Evolutionary conservation across 2,113 vertebrate genomes (phyloP).

Genomic region (Mormyrus iriodes): DNA sequence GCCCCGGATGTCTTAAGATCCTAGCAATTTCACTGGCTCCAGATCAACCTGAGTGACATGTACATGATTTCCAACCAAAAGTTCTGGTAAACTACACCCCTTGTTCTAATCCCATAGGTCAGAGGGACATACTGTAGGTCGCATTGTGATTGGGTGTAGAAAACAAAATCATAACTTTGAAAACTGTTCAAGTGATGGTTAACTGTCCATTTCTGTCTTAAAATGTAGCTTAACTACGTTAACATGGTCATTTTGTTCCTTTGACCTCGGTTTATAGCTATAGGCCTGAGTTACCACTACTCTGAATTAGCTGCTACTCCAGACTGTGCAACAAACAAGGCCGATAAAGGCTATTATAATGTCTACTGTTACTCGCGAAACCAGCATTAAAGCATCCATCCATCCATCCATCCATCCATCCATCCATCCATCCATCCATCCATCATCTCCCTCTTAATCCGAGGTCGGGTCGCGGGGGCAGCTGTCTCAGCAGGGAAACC

Average conservation of each 20-base stretch:
- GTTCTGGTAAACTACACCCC: neutral
- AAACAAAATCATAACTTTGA: neutral
- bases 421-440: too few species aligned
- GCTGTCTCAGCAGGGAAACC: too few species aligned
- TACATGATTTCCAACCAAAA: neutral
- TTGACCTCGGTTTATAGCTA: neutral
- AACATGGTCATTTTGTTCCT: neutral
- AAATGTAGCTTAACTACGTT: neutral
- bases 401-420: too few species aligned
- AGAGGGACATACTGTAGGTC: neutral
- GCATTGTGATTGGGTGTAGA: neutral
- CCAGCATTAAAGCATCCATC: too few species aligned
- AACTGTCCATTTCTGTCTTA: neutral
- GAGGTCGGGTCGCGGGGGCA: too few species aligned
- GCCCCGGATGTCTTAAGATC: neutral
- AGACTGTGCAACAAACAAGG: neutral
- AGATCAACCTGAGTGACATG: neutral
- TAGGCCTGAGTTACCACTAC: neutral
- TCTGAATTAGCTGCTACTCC: neutral
- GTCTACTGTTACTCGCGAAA: neutral
- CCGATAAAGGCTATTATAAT: neutral
- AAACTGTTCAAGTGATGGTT: neutral
- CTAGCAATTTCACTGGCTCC: neutral
- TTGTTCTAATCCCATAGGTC: neutral
- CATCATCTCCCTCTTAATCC: too few species aligned